Percentiles rank a stretch among this genome's conserved stretches.
Evolutionary conservation across 2,797 vertebrate genomes (phyloP).

Genomic region (Ictinia mississippiensis): DNA sequence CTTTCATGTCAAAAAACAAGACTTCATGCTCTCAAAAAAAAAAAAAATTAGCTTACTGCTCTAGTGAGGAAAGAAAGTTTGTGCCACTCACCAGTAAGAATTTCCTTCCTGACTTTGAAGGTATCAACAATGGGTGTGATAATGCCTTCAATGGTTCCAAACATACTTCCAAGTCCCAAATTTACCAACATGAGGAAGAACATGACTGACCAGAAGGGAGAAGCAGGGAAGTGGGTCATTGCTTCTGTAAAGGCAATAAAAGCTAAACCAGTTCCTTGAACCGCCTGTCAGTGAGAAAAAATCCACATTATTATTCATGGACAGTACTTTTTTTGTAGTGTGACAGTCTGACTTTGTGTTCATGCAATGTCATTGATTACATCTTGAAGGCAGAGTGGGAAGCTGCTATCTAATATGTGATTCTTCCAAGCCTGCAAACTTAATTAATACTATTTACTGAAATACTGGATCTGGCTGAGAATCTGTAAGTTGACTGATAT

Average conservation of each 20-base stretch:
- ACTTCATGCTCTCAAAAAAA: neutral
- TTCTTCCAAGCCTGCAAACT: neutral
- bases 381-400: neutral
- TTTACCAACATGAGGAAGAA: conserved; percentile 99
- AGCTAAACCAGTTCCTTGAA: conserved; percentile 95
- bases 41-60: neutral
- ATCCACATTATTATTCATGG: neutral
- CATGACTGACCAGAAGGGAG: conserved; percentile 99
- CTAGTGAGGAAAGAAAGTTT: neutral
- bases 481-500: neutral
- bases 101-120: conserved; percentile 95
- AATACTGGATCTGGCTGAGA: neutral
- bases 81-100: conserved; percentile 86
- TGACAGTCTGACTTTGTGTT: neutral
- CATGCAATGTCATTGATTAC: neutral
- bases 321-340: neutral
- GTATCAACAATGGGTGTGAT: conserved; percentile 93
- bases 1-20: neutral
- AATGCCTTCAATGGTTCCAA: conserved; percentile 97
- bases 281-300: conserved; percentile 78
- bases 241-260: conserved; percentile 99
- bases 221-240: conserved; percentile 96
- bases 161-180: conserved; percentile 96
- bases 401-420: neutral
- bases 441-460: neutral